Evolutionary conservation across 2,888 invertebrate species (phyloP).

Genomic region (Allophyes oxyacanthae): DNA sequence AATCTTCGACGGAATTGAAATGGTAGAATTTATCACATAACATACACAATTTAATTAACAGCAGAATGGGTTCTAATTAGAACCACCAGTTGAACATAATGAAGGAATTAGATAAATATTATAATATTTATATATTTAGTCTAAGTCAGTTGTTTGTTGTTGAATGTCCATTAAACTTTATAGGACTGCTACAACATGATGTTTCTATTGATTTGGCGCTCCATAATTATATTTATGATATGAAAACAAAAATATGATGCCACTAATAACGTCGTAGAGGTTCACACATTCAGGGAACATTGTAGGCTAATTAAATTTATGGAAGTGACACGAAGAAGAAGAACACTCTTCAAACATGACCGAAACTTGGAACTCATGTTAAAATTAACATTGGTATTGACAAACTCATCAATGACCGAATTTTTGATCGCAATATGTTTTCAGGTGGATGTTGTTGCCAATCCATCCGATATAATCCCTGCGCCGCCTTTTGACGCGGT

Average conservation of each 20-base stretch:
- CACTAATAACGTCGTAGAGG: too few relatives aligned
- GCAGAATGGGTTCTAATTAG: constrained; percentile 19
- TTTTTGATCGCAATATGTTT: background rate
- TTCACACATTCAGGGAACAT: too few relatives aligned
- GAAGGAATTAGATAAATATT: constrained; percentile 2
- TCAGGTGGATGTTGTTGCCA: constrained; percentile 3
- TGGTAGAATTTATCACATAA: constrained; percentile 22
- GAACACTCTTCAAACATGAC: too few relatives aligned
- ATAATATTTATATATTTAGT: constrained; percentile 5
- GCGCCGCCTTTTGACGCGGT: constrained; percentile 5
- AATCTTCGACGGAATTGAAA: constrained; percentile 34
- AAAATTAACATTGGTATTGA: background rate
- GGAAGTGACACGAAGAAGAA: too few relatives aligned
- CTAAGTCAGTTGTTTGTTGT: constrained; percentile 5
- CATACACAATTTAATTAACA: constrained; percentile 43
- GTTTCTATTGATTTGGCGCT: too few relatives aligned
- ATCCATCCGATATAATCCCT: constrained; percentile 11
- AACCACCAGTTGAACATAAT: constrained; percentile 8
- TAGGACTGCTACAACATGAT: too few relatives aligned
- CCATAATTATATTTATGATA: too few relatives aligned
- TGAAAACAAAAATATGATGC: too few relatives aligned
- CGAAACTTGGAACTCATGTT: too few relatives aligned
- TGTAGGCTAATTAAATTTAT: too few relatives aligned
- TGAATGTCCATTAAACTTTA: background rate
- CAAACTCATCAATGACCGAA: background rate